Evolutionary conservation across 2,797 vertebrate species (phyloP).

Genomic region (Natrix natrix): DNA sequence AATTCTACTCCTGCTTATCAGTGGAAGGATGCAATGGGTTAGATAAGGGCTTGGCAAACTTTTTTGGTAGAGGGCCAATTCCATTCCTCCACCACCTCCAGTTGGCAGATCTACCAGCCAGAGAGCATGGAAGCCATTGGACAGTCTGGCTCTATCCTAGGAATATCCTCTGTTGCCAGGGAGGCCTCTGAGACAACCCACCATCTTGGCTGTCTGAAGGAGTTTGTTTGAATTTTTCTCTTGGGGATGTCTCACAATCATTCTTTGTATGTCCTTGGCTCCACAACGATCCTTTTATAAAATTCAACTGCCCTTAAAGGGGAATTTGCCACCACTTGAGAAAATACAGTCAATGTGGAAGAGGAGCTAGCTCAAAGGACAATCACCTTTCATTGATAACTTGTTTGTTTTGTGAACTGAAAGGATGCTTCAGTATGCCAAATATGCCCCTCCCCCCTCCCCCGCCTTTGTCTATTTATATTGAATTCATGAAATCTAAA

Average conservation of each 20-base stretch:
- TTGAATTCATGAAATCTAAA: background rate
- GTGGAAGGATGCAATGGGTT: background rate
- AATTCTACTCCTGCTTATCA: background rate
- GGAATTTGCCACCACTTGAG: background rate
- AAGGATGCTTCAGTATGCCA: background rate
- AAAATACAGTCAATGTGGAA: background rate
- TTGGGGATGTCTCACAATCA: background rate
- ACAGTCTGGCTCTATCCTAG: background rate
- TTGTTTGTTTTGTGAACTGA: background rate
- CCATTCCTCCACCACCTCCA: background rate
- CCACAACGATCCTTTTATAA: constrained; percentile 16
- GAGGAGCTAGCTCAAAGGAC: background rate
- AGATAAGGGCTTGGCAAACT: background rate
- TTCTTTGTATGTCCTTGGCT: background rate
- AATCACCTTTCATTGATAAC: background rate
- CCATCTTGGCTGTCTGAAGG: background rate
- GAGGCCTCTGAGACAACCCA: background rate
- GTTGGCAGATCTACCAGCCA: background rate
- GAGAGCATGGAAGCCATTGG: background rate
- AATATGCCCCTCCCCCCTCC: too few relatives aligned
- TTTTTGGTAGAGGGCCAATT: background rate
- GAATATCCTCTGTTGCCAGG: background rate
- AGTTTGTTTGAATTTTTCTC: background rate
- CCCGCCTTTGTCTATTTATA: background rate
- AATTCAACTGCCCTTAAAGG: background rate